phyloP scores from a whole-genome alignment of 2,888 invertebrate species.

The Xanthia icteritia region DNA sequence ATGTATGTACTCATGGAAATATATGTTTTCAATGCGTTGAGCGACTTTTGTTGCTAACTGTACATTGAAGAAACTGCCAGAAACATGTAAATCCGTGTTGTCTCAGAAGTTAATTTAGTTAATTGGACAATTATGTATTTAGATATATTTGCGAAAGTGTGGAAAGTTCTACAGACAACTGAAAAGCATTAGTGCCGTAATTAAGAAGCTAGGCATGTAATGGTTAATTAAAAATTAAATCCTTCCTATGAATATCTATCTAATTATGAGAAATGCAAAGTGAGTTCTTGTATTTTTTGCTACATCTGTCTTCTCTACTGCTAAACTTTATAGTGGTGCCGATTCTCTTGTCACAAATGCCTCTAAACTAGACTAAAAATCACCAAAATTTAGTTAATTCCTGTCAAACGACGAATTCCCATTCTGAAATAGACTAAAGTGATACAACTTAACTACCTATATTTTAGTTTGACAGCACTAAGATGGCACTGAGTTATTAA shows the following conservation, averaged over 20 bases:
- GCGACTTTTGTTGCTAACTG: background rate
- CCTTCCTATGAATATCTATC: background rate
- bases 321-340: background rate
- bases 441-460: too few relatives aligned
- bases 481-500: too few relatives aligned
- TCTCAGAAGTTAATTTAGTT: background rate
- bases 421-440: too few relatives aligned
- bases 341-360: too few relatives aligned
- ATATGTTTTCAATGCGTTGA: background rate
- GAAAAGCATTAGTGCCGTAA: background rate
- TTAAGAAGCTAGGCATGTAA: background rate
- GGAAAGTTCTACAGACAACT: background rate
- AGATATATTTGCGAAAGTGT: slow-evolving; percentile 17
- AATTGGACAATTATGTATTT: slow-evolving; percentile 24
- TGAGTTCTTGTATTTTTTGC: background rate
- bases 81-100: background rate
- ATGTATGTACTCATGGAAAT: background rate
- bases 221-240: background rate
- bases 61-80: background rate
- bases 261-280: background rate
- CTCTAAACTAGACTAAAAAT: too few relatives aligned
- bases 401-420: too few relatives aligned
- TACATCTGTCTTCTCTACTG: background rate
- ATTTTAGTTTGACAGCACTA: too few relatives aligned
- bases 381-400: too few relatives aligned